phyloP scores from a whole-genome alignment of 2,797 vertebrate species.

The Hoplostethus mediterraneus region DNA sequence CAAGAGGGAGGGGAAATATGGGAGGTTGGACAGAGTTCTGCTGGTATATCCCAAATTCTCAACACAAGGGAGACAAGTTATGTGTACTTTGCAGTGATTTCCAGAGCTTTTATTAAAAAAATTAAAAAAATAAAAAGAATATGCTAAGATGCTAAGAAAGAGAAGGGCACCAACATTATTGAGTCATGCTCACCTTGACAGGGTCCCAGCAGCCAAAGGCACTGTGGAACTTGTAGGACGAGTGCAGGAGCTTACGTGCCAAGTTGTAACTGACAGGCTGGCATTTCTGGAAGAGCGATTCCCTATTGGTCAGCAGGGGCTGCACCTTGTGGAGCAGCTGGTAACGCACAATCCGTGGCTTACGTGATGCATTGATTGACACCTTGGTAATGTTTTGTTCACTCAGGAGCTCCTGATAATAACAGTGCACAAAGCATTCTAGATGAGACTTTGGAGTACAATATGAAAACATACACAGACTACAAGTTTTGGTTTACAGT shows the following conservation, averaged over 20 bases:
- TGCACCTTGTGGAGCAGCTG: conserved; percentile 84
- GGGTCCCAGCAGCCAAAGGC: conserved; percentile 93
- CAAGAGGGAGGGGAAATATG: background rate
- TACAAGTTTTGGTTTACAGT: no score
- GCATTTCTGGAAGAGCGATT: conserved; percentile 92
- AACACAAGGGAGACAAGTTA: background rate
- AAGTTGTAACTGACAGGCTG: conserved; percentile 83
- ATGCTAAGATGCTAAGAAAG: conserved; percentile 18
- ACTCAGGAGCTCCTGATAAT: conserved; percentile 73
- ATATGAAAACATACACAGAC: background rate
- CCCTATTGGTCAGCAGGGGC: conserved; percentile 88
- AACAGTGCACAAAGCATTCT: conserved; percentile 20
- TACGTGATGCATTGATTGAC: conserved; percentile 80
- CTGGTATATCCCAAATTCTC: background rate
- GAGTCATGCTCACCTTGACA: conserved; percentile 84
- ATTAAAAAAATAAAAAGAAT: no score
- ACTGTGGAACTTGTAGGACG: conserved; percentile 90
- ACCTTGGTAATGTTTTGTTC: conserved; percentile 82
- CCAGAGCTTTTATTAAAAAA: no score
- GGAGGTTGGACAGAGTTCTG: background rate
- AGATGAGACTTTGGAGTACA: no score
- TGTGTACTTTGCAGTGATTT: background rate
- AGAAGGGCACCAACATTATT: background rate
- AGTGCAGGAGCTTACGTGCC: conserved; percentile 87
- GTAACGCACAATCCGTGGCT: conserved; percentile 78